Base-by-base conservation (phyloP, 2,888 invertebrate species). In the Aromia moschata region DNA sequence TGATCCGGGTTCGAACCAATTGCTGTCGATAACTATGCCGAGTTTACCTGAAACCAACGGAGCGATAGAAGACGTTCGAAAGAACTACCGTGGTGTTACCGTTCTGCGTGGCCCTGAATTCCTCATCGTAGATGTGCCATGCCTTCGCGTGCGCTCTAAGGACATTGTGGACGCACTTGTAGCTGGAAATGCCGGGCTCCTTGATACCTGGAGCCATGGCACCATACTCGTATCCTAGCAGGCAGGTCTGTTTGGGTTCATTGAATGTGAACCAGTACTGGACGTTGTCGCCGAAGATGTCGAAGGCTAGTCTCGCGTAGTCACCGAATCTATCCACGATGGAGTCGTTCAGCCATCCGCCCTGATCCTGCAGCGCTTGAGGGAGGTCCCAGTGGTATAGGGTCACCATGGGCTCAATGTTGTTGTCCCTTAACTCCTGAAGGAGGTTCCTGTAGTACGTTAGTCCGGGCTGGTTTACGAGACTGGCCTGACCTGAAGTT, bases 81-180 rank as follows among this genome's bases (percentile, higher is more conserved):
- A 16, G 4, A 7, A 11, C 1, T 12, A 4, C 9, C 4, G 17
- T 18, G n/a, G n/a, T 36, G 15, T 18, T 45, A 62, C 62, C 69
- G 5, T 62, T 53, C 49, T 70, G 67, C 11, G 12, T 60, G 2
- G 56, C 31, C 64, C 82, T 80, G 69, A 84, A 90, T 66, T 85
- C 80, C 31, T 81, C 77, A 55, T 87, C 81, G 72, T 89, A 90
- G 30, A 88, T 72, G 49, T 83, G 83, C 72, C 87, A 91, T 1
- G 83, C 87, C 51, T 81, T 82, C 0, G 87, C 88, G 74, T 91
- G 91, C 0, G 88, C 86, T 58, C 86, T 77, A 11, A 91, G 75
- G 52, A 87, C 78, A 69, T 87, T 86, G 71, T 89, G 88, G 0
- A 82, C 80, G 59, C 87, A 88, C 46, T 84, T 74, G 75, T 90